phyloP scores from a whole-genome alignment of 2,113 vertebrate species.

The Hystrix brachyura region DNA sequence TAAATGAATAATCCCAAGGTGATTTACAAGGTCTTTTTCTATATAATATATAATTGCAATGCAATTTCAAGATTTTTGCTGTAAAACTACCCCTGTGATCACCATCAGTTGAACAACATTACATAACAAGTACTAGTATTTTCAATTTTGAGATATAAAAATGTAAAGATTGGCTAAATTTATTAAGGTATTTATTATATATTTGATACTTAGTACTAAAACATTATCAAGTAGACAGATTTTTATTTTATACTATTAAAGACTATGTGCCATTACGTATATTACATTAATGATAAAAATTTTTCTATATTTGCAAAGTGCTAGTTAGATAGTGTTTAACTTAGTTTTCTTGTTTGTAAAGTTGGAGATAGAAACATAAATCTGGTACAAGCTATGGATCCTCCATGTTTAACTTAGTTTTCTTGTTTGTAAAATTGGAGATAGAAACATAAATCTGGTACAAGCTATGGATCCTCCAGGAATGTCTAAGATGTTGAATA shows the following conservation, averaged over 20 bases:
- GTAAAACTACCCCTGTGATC: not conserved
- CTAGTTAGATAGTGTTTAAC: not conserved
- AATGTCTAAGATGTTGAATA: not conserved
- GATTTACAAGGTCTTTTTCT: not conserved
- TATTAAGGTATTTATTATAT: not conserved
- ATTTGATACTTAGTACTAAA: not conserved
- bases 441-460: not conserved
- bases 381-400: not conserved
- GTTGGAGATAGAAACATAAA: not conserved
- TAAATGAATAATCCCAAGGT: not conserved
- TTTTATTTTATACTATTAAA: not conserved
- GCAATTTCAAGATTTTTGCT: not conserved
- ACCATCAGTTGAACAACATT: not conserved
- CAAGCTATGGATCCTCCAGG: not conserved
- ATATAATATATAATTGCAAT: not conserved
- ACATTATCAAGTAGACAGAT: not conserved
- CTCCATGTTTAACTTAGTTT: not conserved
- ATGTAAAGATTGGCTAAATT: not conserved
- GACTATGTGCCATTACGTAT: not conserved
- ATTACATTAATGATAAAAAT: not conserved
- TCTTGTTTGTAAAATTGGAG: not conserved
- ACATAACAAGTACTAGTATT: not conserved
- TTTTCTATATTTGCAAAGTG: not conserved
- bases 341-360: not conserved
- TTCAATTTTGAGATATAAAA: not conserved